These are phyloP conservation scores for Drosophila ohnishii DNA, from an alignment of 1,140 invertebrate species.

Conservation along the genomic window DNA sequence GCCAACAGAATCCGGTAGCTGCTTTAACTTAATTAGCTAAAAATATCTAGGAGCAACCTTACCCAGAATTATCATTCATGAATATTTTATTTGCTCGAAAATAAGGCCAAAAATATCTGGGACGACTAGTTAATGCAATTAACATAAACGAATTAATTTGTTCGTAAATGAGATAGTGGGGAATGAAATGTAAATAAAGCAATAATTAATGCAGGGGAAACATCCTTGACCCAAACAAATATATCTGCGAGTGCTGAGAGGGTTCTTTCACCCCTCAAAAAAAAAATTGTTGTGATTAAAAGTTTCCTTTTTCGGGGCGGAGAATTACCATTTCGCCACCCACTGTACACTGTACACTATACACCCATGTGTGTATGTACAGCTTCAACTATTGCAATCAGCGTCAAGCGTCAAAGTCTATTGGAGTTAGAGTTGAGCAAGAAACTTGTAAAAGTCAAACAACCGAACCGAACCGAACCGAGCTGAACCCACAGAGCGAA, in stretches of 20 bases:
- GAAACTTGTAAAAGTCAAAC: conserved; percentile 78
- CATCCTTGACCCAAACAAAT: conserved; percentile 12
- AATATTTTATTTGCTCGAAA: not conserved
- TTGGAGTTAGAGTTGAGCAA: conserved; percentile 64
- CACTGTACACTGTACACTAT: conserved; percentile 10
- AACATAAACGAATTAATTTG: conserved; percentile 13
- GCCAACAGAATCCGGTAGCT: not conserved
- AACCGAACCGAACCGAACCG: conserved; percentile 27
- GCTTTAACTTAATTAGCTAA: conserved; percentile 7
- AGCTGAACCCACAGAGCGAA: conserved; percentile 41
- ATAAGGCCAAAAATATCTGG: conserved; percentile 1
- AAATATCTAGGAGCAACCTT: not conserved
- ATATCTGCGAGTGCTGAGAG: not conserved
- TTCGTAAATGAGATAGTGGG: conserved; percentile 10
- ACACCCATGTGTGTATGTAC: conserved; percentile 1
- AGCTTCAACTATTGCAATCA: conserved; percentile 72
- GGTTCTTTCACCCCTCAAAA: not conserved
- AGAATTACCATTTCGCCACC: conserved; percentile 24
- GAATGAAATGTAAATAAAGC: conserved; percentile 15
- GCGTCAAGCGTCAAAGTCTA: conserved; percentile 79
- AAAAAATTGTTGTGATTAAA: conserved; percentile 4
- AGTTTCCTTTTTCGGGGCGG: not conserved
- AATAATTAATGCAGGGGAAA: conserved; percentile 7
- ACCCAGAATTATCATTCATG: not conserved
- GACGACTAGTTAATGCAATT: conserved; percentile 16